Evolutionary conservation across 2,113 vertebrate genomes (phyloP).

Genomic region (Pseudorectes ferrugineus): DNA sequence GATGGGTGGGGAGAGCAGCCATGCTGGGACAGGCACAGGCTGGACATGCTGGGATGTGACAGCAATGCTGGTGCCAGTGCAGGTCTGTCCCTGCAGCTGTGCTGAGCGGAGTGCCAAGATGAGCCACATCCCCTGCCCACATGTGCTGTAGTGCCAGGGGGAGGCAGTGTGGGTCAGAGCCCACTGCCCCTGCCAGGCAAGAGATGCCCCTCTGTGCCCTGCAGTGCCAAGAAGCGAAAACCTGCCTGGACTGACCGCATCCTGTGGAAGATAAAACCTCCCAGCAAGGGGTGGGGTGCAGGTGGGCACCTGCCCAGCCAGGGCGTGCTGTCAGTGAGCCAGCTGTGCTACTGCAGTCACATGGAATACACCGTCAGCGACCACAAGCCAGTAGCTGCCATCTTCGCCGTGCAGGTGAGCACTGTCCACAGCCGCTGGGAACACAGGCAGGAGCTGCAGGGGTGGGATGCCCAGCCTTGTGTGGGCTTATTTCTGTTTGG

Average conservation of each 20-base stretch:
- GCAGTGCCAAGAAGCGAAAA: slow-evolving; percentile 93
- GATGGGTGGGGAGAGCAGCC: neutral
- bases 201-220: neutral
- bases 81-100: neutral
- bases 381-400: slow-evolving; percentile 92
- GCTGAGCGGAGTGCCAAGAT: neutral
- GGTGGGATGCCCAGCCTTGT: neutral
- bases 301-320: slow-evolving; percentile 75
- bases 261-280: slow-evolving; percentile 90
- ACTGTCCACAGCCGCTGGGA: neutral
- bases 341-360: slow-evolving; percentile 89
- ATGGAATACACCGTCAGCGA: slow-evolving; percentile 93
- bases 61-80: neutral
- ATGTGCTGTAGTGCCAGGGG: accelerated
- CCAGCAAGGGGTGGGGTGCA: slow-evolving; percentile 69
- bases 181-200: neutral
- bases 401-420: slow-evolving; percentile 89
- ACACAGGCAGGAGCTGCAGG: neutral
- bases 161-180: neutral
- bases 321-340: slow-evolving; percentile 79
- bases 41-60: neutral
- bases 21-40: accelerated
- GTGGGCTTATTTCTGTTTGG: neutral
- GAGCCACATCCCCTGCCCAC: accelerated
- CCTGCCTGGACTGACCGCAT: slow-evolving; percentile 98